A percentile compares a stretch with the other conserved stretches of the same genome.
Evolutionary conservation across 1,140 invertebrate species (phyloP).

Genomic region (Lepidurus apus): DNA sequence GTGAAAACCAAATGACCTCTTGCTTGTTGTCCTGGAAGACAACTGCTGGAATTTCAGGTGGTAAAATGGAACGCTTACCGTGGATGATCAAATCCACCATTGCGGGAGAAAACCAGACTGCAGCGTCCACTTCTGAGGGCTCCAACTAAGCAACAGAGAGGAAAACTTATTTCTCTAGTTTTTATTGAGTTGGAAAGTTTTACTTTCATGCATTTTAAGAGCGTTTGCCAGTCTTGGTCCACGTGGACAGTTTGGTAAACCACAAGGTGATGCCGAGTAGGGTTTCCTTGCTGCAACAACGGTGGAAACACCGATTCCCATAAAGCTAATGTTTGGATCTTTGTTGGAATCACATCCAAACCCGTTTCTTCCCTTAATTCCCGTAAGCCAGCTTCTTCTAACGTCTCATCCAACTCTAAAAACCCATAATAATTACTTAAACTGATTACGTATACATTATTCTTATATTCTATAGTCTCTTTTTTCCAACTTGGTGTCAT

Average conservation of each 20-base stretch:
- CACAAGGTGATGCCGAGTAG: conserved; percentile 45
- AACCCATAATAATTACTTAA: background rate
- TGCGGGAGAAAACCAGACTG: conserved; percentile 36
- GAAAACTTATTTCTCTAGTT: background rate
- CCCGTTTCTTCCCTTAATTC: conserved; percentile 45
- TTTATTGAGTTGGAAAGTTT: background rate
- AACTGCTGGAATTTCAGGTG: background rate
- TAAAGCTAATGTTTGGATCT: conserved; percentile 39
- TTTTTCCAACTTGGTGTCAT: no score
- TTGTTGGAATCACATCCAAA: conserved; percentile 37
- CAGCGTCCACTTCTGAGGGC: conserved; percentile 36
- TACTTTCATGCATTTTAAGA: conserved; percentile 23
- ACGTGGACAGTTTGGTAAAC: conserved; percentile 39
- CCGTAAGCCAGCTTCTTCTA: conserved; percentile 42
- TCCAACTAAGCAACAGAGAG: conserved; percentile 32
- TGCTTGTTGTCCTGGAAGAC: conserved; percentile 23
- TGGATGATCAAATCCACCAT: conserved; percentile 34
- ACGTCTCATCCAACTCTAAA: conserved; percentile 36
- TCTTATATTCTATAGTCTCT: background rate
- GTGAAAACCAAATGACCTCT: conserved; percentile 31
- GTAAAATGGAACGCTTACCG: conserved; percentile 8
- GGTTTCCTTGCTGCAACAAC: conserved; percentile 41
- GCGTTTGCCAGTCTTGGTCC: background rate
- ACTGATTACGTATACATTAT: background rate
- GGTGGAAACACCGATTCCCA: conserved; percentile 46